Percentiles rank a stretch among this genome's conserved stretches.
These are phyloP conservation scores for Chrosomus eos DNA, from an alignment of 2,797 vertebrate species.

Conservation along the genomic window DNA sequence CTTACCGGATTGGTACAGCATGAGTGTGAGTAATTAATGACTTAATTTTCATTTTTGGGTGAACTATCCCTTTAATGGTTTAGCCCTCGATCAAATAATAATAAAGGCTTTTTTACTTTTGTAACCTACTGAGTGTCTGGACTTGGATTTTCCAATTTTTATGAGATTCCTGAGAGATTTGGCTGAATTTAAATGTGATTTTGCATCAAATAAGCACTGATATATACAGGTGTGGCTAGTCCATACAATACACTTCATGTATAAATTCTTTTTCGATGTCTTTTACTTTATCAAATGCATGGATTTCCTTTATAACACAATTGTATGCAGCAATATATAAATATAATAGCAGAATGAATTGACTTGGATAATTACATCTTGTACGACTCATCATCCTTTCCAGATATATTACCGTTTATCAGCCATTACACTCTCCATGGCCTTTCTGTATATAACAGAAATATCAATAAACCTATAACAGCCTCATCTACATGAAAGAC, in stretches of 20 bases:
- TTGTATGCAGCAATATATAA: background rate
- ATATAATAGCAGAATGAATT: slow-evolving; percentile 4
- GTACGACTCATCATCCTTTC: slow-evolving; percentile 20
- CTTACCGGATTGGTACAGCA: no score
- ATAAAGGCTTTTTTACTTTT: no score
- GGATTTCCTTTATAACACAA: background rate
- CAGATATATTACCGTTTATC: slow-evolving; percentile 26
- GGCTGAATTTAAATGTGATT: slow-evolving; percentile 20
- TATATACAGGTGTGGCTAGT: background rate
- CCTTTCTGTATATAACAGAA: slow-evolving; percentile 11
- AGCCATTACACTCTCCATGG: background rate
- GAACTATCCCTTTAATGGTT: no score
- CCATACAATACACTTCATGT: background rate
- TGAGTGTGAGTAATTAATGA: no score
- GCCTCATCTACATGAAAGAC: slow-evolving; percentile 26
- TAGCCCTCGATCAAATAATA: no score
- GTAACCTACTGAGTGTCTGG: no score
- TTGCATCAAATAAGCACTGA: slow-evolving; percentile 12
- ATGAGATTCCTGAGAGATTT: slow-evolving; percentile 19
- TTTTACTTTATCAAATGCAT: background rate
- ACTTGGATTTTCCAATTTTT: no score
- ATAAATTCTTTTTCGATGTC: background rate
- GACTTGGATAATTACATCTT: slow-evolving; percentile 18
- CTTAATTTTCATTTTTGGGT: no score
- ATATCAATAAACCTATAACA: slow-evolving; percentile 38